Conservation (phyloP, 2,888 invertebrate species). For the Parnassius glacialis region DNA sequence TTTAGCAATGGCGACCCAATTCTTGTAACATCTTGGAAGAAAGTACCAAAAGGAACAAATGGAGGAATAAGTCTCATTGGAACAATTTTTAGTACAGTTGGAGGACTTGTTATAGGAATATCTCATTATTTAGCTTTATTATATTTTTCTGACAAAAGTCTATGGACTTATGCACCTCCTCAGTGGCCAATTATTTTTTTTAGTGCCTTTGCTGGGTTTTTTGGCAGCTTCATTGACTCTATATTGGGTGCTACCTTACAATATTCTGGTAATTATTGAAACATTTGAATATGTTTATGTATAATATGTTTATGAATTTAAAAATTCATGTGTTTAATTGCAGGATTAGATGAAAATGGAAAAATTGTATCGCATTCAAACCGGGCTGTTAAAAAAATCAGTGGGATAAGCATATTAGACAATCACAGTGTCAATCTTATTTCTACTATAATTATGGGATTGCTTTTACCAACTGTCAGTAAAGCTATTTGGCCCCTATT, state of each 20-base stretch:
- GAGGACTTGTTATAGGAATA: conserved; percentile 86
- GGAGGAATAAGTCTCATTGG: conserved; percentile 89
- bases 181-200: conserved; percentile 90
- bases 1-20: conserved; percentile 84
- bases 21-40: conserved; percentile 86
- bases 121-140: conserved; percentile 85
- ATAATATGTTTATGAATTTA: background rate
- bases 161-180: conserved; percentile 82
- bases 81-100: conserved; percentile 80
- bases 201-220: conserved; percentile 87
- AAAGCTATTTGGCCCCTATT: conserved; percentile 59
- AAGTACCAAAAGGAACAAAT: conserved; percentile 93
- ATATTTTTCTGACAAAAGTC: conserved; percentile 81
- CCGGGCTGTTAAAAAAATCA: conserved; percentile 85
- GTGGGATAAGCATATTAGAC: conserved; percentile 88
- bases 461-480: conserved; percentile 84
- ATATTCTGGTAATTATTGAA: conserved; percentile 84
- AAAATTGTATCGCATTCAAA: conserved; percentile 87
- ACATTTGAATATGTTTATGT: background rate
- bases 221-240: conserved; percentile 92
- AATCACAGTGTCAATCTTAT: conserved; percentile 94
- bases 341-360: conserved; percentile 86
- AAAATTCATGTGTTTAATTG: conserved; percentile 36
- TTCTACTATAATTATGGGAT: conserved; percentile 87
- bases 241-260: conserved; percentile 91